A percentile compares a stretch with the other conserved stretches of the same genome.
phyloP scores from a whole-genome alignment of 2,888 invertebrate species.

The Thecophora atra region DNA sequence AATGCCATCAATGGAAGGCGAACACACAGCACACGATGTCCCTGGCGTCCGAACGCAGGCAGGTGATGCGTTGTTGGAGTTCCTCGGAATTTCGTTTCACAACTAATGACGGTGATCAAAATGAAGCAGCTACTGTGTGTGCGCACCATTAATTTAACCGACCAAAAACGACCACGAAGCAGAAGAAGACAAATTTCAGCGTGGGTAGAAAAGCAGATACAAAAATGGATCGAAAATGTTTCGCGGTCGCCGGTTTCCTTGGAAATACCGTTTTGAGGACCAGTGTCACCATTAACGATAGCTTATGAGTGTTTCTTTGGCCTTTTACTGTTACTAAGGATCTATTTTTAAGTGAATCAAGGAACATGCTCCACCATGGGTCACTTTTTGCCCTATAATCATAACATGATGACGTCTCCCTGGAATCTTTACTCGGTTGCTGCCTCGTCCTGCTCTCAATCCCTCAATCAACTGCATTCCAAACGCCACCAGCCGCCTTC shows the following conservation, averaged over 20 bases:
- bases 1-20: neutral
- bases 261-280: neutral
- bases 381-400: no score
- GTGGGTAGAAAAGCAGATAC: neutral
- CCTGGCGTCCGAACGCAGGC: slow-evolving; percentile 51
- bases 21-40: slow-evolving; percentile 45
- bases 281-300: no score
- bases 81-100: slow-evolving; percentile 58
- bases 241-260: neutral
- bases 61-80: slow-evolving; percentile 50
- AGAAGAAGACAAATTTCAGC: neutral
- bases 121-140: slow-evolving; percentile 51
- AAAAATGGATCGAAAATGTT: neutral
- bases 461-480: slow-evolving; percentile 20
- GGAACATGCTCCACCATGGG: no score
- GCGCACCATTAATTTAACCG: slow-evolving; percentile 6
- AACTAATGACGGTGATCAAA: slow-evolving; percentile 60
- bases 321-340: neutral
- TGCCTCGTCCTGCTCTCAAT: neutral
- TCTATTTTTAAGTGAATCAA: no score
- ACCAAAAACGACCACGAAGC: neutral
- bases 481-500: slow-evolving; percentile 5
- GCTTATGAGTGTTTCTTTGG: no score
- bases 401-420: neutral
- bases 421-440: neutral